Conservation (phyloP, 1,140 invertebrate genomes). For the Hetaerina americana region DNA sequence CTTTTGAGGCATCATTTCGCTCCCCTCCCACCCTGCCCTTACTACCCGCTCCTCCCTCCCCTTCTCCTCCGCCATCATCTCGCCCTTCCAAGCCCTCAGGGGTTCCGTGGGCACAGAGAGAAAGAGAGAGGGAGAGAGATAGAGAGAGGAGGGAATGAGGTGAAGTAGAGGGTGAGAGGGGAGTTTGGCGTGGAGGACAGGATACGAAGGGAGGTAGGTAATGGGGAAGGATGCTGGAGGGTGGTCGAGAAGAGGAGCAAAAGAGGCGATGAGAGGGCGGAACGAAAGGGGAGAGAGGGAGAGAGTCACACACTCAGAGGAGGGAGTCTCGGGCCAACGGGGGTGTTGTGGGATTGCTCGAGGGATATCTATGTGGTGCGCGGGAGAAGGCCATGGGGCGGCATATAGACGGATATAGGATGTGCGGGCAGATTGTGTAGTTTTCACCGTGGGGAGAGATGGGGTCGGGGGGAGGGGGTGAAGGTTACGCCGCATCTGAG, state of each 20-base stretch:
- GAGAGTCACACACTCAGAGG: no score
- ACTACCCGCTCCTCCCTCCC: no score
- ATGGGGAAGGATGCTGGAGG: neutral
- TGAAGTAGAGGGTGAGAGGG: no score
- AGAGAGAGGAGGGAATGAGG: neutral
- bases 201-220: neutral
- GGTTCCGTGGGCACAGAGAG: neutral
- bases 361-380: neutral
- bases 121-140: neutral
- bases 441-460: neutral
- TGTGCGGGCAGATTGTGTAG: neutral
- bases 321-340: neutral
- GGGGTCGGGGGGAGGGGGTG: neutral
- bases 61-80: no score
- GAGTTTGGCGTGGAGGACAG: no score
- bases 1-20: neutral
- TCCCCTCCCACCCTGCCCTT: no score
- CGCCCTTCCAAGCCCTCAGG: neutral
- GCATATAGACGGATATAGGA: neutral
- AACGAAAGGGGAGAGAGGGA: neutral
- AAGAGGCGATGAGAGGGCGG: neutral
- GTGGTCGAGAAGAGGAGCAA: neutral
- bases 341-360: neutral
- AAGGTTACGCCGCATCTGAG: no score
- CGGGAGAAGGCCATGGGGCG: neutral